Evolutionary conservation across 2,888 invertebrate species (phyloP).

Genomic region (Polia nebulosa): DNA sequence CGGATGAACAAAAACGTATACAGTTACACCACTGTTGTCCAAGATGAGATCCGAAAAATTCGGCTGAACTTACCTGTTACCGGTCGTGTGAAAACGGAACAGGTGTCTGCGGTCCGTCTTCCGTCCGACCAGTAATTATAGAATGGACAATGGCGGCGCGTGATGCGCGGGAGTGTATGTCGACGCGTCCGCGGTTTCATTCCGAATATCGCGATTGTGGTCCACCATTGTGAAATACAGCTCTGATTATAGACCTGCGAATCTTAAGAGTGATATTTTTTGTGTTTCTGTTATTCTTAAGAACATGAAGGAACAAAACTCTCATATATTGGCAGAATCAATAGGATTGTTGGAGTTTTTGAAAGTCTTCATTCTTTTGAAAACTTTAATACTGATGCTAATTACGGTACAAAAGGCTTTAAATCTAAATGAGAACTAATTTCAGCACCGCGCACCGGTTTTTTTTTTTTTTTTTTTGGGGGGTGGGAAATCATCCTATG

Average conservation of each 20-base stretch:
- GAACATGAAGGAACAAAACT: conserved; percentile 8
- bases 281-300: conserved; percentile 34
- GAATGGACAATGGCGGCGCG: conserved; percentile 83
- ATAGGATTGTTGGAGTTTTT: conserved; percentile 18
- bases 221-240: conserved; percentile 63
- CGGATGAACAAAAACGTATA: conserved; percentile 84
- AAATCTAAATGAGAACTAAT: background rate
- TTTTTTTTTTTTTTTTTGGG: no score
- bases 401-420: conserved; percentile 14
- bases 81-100: conserved; percentile 89
- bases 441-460: no score
- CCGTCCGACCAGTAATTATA: conserved; percentile 85
- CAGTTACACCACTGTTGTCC: conserved; percentile 80
- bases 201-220: conserved; percentile 52
- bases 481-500: no score
- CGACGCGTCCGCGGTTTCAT: conserved; percentile 64
- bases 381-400: conserved; percentile 12
- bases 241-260: conserved; percentile 54
- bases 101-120: conserved; percentile 84
- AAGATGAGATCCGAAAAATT: conserved; percentile 71
- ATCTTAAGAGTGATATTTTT: conserved; percentile 53
- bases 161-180: conserved; percentile 82
- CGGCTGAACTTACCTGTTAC: conserved; percentile 83
- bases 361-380: background rate
- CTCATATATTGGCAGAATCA: conserved; percentile 34